A percentile compares a stretch with the other conserved stretches of the same genome.
phyloP scores from a whole-genome alignment of 1,140 invertebrate species.

The Hetaerina americana region DNA sequence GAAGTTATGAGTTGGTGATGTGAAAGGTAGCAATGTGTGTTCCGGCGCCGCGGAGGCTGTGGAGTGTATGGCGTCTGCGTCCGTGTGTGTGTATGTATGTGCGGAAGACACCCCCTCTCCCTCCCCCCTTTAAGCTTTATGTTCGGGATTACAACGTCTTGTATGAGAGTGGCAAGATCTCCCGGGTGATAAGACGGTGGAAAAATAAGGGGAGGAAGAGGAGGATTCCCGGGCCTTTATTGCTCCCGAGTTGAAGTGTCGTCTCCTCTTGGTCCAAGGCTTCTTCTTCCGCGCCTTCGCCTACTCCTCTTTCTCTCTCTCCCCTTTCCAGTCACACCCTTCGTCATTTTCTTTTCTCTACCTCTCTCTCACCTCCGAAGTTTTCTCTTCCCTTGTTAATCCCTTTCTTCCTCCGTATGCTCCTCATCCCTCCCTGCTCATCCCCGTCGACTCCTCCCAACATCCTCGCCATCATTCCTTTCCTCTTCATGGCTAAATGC shows the following conservation, averaged over 20 bases:
- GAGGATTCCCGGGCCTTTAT: not conserved
- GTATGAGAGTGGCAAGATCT: not conserved
- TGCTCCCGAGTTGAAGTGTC: not conserved
- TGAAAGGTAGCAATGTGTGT: not conserved
- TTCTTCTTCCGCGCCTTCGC: not conserved
- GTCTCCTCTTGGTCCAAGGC: no score
- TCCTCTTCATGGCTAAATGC: no score
- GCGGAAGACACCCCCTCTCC: not conserved
- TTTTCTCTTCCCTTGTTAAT: no score
- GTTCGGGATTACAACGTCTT: not conserved
- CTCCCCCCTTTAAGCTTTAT: not conserved
- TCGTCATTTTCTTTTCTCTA: not conserved
- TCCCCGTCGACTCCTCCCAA: no score
- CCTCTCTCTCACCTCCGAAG: no score
- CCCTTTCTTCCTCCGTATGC: no score
- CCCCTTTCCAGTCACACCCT: not conserved
- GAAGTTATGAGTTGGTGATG: not conserved
- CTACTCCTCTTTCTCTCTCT: not conserved
- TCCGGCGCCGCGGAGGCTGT: no score
- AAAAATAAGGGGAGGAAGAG: not conserved
- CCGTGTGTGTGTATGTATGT: no score
- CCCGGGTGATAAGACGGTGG: not conserved
- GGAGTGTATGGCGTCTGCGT: no score
- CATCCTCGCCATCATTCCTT: no score
- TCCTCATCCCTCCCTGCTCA: no score